phyloP scores from a whole-genome alignment of 2,113 vertebrate genomes.

The Calypte anna region DNA sequence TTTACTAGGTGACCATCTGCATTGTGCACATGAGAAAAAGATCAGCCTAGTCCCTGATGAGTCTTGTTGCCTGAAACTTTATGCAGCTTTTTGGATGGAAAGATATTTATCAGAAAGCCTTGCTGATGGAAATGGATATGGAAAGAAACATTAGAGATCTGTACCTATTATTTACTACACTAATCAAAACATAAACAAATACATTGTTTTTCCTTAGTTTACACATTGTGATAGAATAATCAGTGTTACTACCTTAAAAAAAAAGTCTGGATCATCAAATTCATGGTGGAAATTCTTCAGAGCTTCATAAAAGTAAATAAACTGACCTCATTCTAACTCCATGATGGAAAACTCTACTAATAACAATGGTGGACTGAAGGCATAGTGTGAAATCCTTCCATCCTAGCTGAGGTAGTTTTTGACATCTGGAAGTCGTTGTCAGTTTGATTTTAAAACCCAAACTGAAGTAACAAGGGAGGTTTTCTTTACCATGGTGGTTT shows the following conservation, averaged over 20 bases:
- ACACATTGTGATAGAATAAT: not conserved
- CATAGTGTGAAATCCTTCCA: not conserved
- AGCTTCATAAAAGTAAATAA: not conserved
- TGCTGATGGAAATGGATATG: not conserved
- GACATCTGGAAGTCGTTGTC: not conserved
- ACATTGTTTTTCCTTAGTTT: not conserved
- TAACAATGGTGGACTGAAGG: fast-evolving
- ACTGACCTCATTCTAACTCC: not conserved
- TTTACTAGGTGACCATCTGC: not conserved
- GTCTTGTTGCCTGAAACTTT: not conserved
- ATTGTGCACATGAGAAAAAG: not conserved
- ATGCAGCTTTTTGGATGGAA: not conserved
- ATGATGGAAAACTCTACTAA: not conserved
- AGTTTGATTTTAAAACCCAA: not conserved
- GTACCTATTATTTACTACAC: not conserved
- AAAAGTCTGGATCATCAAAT: not conserved
- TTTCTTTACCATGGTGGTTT: not conserved
- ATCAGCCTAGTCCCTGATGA: not conserved
- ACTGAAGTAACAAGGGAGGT: not conserved
- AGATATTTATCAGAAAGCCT: not conserved
- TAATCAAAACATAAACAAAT: not conserved
- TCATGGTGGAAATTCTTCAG: not conserved
- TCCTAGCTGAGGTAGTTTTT: not conserved
- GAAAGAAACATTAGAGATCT: not conserved
- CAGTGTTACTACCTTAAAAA: not conserved